Evolutionary conservation across 2,888 invertebrate genomes (phyloP).

Genomic region (Aquatica leii): DNA sequence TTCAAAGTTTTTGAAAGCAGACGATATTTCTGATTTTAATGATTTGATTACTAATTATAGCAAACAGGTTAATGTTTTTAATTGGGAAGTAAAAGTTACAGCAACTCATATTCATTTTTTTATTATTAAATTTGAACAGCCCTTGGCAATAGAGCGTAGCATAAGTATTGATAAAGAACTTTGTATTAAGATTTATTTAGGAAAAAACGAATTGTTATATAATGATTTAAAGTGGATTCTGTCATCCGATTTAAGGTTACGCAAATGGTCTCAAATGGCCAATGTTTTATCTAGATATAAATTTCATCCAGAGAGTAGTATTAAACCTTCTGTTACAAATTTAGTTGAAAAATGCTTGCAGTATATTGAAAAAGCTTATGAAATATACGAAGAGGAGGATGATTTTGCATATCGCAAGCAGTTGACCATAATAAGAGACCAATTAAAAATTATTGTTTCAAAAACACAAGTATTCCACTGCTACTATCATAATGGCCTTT

Average conservation of each 20-base stretch:
- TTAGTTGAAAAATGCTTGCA: background rate
- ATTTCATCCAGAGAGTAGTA: background rate
- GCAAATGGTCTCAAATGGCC: no score
- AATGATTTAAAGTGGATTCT: no score
- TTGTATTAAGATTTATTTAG: no score
- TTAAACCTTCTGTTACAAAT: background rate
- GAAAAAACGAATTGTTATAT: background rate
- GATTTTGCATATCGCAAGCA: background rate
- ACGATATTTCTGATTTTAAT: background rate
- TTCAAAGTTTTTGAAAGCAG: background rate
- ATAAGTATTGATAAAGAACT: background rate
- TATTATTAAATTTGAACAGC: background rate
- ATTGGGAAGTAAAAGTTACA: no score
- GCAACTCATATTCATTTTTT: background rate
- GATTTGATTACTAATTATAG: background rate
- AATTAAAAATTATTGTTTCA: slow-evolving; percentile 7
- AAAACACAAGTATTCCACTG: background rate
- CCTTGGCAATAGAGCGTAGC: background rate
- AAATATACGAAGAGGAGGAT: background rate
- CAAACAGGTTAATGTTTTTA: background rate
- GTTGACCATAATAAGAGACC: background rate
- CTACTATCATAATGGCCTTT: background rate
- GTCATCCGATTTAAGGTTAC: no score
- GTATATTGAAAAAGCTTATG: background rate
- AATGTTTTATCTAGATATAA: background rate